Conservation (phyloP, 2,888 invertebrate species). For the Cataglyphis rosenhaueri region DNA sequence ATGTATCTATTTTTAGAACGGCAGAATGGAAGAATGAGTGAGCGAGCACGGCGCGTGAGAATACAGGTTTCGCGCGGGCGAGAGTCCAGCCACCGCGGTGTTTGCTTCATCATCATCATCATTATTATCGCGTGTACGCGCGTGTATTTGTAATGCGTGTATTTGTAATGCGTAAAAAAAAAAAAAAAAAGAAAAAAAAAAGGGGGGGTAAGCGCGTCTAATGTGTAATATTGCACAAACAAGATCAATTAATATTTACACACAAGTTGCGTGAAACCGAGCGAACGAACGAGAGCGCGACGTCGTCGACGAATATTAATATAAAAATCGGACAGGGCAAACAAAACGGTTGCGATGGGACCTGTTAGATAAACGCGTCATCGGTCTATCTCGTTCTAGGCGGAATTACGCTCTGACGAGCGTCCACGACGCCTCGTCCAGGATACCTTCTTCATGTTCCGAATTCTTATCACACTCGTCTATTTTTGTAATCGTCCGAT, state of each 20-base stretch:
- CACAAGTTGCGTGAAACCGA: background rate
- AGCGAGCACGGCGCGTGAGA: slow-evolving; percentile 34
- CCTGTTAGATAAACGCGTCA: slow-evolving; percentile 50
- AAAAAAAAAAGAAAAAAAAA: background rate
- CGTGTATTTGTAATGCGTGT: slow-evolving; percentile 36
- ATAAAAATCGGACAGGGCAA: slow-evolving; percentile 39
- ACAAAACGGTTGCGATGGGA: slow-evolving; percentile 32
- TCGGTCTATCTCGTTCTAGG: slow-evolving; percentile 39
- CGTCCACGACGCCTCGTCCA: slow-evolving; percentile 4
- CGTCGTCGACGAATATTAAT: slow-evolving; percentile 9
- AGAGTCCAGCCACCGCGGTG: slow-evolving; percentile 15
- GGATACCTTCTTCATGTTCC: slow-evolving; percentile 30
- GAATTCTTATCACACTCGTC: slow-evolving; percentile 28
- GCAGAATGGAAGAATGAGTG: slow-evolving; percentile 45
- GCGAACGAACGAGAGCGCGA: background rate
- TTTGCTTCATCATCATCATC: slow-evolving; percentile 49
- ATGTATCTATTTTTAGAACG: slow-evolving; percentile 50
- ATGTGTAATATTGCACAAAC: slow-evolving; percentile 47
- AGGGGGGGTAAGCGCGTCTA: background rate
- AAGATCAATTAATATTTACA: slow-evolving; percentile 53
- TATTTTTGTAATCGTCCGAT: slow-evolving; percentile 45
- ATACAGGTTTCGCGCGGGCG: slow-evolving; percentile 48
- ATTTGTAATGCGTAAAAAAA: too few species aligned
- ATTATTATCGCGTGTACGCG: slow-evolving; percentile 15
- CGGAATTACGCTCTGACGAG: slow-evolving; percentile 13